Evolutionary conservation across 2,888 invertebrate genomes (phyloP).

Genomic region (Brachycybe producta): DNA sequence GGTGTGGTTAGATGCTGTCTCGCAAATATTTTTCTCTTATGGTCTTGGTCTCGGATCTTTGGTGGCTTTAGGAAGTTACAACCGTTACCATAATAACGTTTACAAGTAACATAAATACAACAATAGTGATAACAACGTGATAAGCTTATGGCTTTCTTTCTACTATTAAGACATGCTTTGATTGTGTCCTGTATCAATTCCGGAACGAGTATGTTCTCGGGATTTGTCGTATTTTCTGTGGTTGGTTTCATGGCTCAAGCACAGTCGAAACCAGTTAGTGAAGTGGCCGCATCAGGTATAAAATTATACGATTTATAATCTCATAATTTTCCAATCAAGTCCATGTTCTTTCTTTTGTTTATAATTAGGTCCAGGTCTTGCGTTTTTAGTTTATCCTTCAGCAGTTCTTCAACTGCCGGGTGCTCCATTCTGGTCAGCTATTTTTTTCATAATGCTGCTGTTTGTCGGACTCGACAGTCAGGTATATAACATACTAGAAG

Average conservation of each 20-base stretch:
- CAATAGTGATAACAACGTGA: not conserved
- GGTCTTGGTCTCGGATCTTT: slow-evolving; percentile 91
- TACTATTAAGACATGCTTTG: slow-evolving; percentile 59
- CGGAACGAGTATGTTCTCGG: slow-evolving; percentile 86
- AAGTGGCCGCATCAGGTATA: slow-evolving; percentile 82
- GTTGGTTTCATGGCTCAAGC: slow-evolving; percentile 91
- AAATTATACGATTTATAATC: not conserved
- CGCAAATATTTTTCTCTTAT: slow-evolving; percentile 98
- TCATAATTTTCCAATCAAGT: not conserved
- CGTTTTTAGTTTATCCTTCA: slow-evolving; percentile 83
- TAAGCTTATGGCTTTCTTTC: not conserved
- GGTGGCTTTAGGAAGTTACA: slow-evolving; percentile 94
- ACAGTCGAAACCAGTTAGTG: slow-evolving; percentile 77
- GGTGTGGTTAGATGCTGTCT: slow-evolving; percentile 99
- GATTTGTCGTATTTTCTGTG: slow-evolving; percentile 86
- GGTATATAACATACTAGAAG: slow-evolving; percentile 39
- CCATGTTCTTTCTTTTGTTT: slow-evolving; percentile 29
- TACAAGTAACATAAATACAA: slow-evolving; percentile 58
- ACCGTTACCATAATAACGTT: slow-evolving; percentile 94
- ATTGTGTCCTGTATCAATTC: slow-evolving; percentile 83
- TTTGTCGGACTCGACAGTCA: slow-evolving; percentile 82
- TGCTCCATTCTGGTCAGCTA: slow-evolving; percentile 77
- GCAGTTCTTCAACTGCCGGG: slow-evolving; percentile 82
- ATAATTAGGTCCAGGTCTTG: slow-evolving; percentile 66
- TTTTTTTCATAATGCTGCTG: slow-evolving; percentile 86